phyloP scores from a whole-genome alignment of 2,888 invertebrate species.

The Caenorhabditis sulstoni region DNA sequence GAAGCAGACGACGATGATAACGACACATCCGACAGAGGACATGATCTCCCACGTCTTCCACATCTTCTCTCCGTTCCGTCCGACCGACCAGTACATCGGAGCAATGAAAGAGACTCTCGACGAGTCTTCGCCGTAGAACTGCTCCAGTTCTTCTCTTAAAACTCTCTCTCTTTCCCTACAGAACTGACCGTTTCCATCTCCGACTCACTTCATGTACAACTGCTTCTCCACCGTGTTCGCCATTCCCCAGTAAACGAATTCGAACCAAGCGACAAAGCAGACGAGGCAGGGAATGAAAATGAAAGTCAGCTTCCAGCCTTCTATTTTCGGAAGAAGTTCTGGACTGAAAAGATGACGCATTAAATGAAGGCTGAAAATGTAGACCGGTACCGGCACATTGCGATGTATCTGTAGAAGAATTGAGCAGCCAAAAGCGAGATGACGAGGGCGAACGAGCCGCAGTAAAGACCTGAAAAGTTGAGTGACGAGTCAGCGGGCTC shows the following conservation, averaged over 20 bases:
- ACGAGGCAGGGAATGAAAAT: slow-evolving; percentile 43
- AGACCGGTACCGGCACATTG: slow-evolving; percentile 17
- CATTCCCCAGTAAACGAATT: slow-evolving; percentile 49
- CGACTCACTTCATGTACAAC: slow-evolving; percentile 30
- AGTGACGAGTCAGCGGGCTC: not conserved
- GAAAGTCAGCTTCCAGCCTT: slow-evolving; percentile 26
- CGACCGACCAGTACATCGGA: slow-evolving; percentile 43
- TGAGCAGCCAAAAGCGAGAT: slow-evolving; percentile 45
- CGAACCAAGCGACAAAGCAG: slow-evolving; percentile 43
- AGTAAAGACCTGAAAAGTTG: slow-evolving; percentile 40
- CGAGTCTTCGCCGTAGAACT: slow-evolving; percentile 28
- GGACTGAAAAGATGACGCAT: slow-evolving; percentile 2
- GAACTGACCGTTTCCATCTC: not conserved
- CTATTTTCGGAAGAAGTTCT: slow-evolving; percentile 28
- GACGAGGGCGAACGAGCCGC: slow-evolving; percentile 41
- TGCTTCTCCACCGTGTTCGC: slow-evolving; percentile 43
- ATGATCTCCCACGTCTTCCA: slow-evolving; percentile 22
- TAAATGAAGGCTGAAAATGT: too few relatives aligned
- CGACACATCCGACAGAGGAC: slow-evolving; percentile 29
- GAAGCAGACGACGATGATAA: slow-evolving; percentile 38
- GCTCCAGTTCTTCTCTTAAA: slow-evolving; percentile 27
- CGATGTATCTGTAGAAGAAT: slow-evolving; percentile 41
- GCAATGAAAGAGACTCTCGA: slow-evolving; percentile 31
- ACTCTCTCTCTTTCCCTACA: not conserved
- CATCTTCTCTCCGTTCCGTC: slow-evolving; percentile 17